These are phyloP conservation scores for Drosophila dunni DNA, from an alignment of 1,140 invertebrate species.

Conservation along the genomic window DNA sequence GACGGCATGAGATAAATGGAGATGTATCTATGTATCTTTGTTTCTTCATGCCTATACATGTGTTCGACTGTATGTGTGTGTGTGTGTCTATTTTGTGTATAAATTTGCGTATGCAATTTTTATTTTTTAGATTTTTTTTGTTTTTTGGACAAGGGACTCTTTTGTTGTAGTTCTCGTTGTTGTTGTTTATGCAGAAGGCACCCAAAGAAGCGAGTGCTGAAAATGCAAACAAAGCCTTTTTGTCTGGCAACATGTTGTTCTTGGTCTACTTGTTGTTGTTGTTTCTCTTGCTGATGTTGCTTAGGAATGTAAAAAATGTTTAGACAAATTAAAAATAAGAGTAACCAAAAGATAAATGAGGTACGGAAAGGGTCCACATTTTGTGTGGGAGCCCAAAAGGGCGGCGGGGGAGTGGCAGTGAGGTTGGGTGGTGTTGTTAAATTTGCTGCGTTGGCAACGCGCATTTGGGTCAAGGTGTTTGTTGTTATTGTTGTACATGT, in stretches of 20 bases:
- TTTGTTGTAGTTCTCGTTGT: conserved; percentile 16
- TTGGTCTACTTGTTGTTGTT: conserved; percentile 31
- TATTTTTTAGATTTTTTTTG: conserved; percentile 39
- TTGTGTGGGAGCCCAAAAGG: not conserved
- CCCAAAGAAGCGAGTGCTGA: conserved; percentile 28
- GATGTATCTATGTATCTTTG: conserved; percentile 19
- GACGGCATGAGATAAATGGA: not conserved
- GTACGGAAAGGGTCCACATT: not conserved
- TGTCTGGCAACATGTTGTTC: conserved; percentile 57
- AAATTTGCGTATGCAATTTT: conserved; percentile 81
- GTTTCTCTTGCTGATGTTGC: conserved; percentile 36
- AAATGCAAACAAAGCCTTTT: conserved; percentile 79
- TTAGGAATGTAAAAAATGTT: conserved; percentile 67
- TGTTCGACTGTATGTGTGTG: conserved; percentile 6
- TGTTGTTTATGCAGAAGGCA: conserved; percentile 61
- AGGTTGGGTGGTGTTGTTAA: conserved; percentile 33
- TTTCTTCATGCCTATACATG: conserved; percentile 41
- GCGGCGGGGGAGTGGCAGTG: not conserved
- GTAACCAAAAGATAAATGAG: conserved; percentile 55
- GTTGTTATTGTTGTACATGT: conserved; percentile 54
- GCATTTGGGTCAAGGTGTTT: conserved; percentile 80
- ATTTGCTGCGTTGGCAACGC: conserved; percentile 64
- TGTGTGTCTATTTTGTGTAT: conserved; percentile 55
- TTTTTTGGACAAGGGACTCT: conserved; percentile 20
- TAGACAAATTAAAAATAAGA: conserved; percentile 82